Conservation (phyloP, 2,888 invertebrate genomes). For the Eupithecia inturbata region DNA sequence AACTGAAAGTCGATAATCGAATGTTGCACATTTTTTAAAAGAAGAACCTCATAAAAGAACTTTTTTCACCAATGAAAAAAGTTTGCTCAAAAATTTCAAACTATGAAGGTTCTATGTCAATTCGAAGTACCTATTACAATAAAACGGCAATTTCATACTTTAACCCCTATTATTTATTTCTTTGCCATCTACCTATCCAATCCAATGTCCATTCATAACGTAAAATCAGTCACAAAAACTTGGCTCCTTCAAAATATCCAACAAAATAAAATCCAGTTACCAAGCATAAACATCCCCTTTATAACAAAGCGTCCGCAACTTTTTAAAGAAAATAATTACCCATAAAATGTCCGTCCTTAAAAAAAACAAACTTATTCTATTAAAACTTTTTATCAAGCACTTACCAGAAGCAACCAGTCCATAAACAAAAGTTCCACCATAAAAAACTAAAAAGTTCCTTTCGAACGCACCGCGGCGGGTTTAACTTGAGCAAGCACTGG, state of each 20-base stretch:
- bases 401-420: slow-evolving; percentile 55
- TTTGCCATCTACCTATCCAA: neutral
- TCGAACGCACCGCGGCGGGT: slow-evolving; percentile 56
- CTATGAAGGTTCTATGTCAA: no score
- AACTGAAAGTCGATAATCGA: no score
- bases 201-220: neutral
- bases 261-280: slow-evolving; percentile 10
- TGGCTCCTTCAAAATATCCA: neutral
- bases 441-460: slow-evolving; percentile 51
- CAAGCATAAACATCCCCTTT: slow-evolving; percentile 9
- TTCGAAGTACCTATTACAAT: no score
- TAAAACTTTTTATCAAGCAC: slow-evolving; percentile 45
- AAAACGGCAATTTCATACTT: no score
- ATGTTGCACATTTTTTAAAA: no score
- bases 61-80: no score
- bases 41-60: no score
- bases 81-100: no score
- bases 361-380: slow-evolving; percentile 40
- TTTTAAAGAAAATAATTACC: slow-evolving; percentile 32
- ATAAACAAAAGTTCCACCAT: slow-evolving; percentile 57
- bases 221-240: neutral
- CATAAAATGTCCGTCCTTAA: slow-evolving; percentile 28
- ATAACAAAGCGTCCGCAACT: slow-evolving; percentile 21
- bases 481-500: slow-evolving; percentile 56
- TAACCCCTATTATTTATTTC: no score